A percentile compares a stretch with the other conserved stretches of the same genome.
phyloP scores from a whole-genome alignment of 2,888 invertebrate species.

The Cephus nigrinus region DNA sequence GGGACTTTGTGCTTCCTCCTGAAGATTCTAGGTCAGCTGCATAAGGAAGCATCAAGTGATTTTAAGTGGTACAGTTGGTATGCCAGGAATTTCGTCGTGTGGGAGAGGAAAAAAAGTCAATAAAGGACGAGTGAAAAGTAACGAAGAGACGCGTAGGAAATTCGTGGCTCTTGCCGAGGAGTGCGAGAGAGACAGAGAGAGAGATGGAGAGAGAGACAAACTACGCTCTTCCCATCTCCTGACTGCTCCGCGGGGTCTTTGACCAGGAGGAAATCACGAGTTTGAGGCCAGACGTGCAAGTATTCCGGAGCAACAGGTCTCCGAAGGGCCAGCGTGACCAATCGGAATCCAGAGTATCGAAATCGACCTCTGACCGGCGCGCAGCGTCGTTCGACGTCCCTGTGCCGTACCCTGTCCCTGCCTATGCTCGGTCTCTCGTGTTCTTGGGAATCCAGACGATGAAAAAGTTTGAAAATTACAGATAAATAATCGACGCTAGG shows the following conservation, averaged over 20 bases:
- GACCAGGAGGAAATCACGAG: slow-evolving; percentile 9
- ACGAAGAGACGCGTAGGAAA: slow-evolving; percentile 8
- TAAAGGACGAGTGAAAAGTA: slow-evolving; percentile 10
- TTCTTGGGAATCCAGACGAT: no score
- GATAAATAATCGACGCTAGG: slow-evolving; percentile 23
- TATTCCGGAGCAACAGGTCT: slow-evolving; percentile 18
- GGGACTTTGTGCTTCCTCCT: no score
- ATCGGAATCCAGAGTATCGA: slow-evolving; percentile 23
- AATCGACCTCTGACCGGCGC: slow-evolving; percentile 16
- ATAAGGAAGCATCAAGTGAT: no score
- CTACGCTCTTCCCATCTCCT: no score
- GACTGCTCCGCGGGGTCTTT: slow-evolving; percentile 6
- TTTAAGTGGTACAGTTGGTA: no score
- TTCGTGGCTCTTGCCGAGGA: slow-evolving; percentile 11
- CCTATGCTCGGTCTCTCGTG: background rate
- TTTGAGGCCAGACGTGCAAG: slow-evolving; percentile 3
- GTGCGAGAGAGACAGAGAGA: background rate
- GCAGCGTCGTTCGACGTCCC: slow-evolving; percentile 9
- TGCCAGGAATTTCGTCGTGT: no score
- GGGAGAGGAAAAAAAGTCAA: slow-evolving; percentile 11
- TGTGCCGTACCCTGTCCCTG: background rate
- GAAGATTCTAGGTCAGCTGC: no score
- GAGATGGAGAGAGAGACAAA: background rate
- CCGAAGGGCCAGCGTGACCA: slow-evolving; percentile 13
- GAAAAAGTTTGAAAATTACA: slow-evolving; percentile 13